These are phyloP conservation scores for Emmelina monodactyla DNA, from an alignment of 2,888 invertebrate genomes.

Conservation along the genomic window DNA sequence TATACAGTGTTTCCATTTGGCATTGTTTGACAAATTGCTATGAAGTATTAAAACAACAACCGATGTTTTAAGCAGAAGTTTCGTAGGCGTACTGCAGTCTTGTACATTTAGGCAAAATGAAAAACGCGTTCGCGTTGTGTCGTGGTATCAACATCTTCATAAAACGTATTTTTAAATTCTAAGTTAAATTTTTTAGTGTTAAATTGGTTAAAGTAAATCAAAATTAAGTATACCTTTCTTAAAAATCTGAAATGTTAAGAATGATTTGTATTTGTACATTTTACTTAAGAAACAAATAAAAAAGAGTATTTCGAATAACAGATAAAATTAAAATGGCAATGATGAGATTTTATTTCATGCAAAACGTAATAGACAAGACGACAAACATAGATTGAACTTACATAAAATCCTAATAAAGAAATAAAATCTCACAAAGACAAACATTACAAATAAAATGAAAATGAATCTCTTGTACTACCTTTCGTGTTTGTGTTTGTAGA, in stretches of 20 bases:
- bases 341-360: slow-evolving; percentile 36
- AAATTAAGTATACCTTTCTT: slow-evolving; percentile 40
- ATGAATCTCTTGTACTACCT: slow-evolving; percentile 59
- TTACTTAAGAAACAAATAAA: slow-evolving; percentile 19
- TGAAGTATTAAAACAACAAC: too few species aligned
- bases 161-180: slow-evolving; percentile 4
- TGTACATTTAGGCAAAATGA: slow-evolving; percentile 4
- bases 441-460: slow-evolving; percentile 38
- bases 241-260: slow-evolving; percentile 51
- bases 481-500: slow-evolving; percentile 47
- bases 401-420: slow-evolving; percentile 22
- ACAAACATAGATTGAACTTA: slow-evolving; percentile 18
- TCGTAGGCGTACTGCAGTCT: slow-evolving; percentile 6
- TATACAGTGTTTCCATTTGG: too few species aligned
- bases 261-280: slow-evolving; percentile 36
- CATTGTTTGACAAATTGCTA: too few species aligned
- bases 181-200: slow-evolving; percentile 27
- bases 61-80: slow-evolving; percentile 2
- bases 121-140: slow-evolving; percentile 7
- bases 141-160: slow-evolving; percentile 42
- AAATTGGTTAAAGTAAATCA: slow-evolving; percentile 37
- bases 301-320: slow-evolving; percentile 7
- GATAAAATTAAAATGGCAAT: slow-evolving; percentile 2
- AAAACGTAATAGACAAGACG: slow-evolving; percentile 14
- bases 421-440: slow-evolving; percentile 30